These are phyloP conservation scores for Drosophila cognata DNA, from an alignment of 2,888 invertebrate species.

Conservation along the genomic window DNA sequence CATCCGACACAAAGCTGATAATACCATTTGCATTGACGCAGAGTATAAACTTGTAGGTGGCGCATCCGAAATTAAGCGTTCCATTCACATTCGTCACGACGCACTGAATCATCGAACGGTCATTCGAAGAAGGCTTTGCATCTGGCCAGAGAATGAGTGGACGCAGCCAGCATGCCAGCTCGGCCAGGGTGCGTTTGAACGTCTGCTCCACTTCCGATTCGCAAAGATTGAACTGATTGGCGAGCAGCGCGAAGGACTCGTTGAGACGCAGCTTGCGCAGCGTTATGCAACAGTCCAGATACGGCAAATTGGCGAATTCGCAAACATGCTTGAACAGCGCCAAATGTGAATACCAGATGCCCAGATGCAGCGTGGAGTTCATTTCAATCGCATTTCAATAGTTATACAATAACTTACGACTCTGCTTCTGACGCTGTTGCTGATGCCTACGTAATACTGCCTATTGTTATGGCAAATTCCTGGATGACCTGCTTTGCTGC, in stretches of 20 bases:
- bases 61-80: conserved; percentile 76
- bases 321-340: conserved; percentile 81
- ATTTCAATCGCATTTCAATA: conserved; percentile 82
- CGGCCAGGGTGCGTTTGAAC: conserved; percentile 79
- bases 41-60: conserved; percentile 83
- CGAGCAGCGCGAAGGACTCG: conserved; percentile 82
- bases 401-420: too few relatives aligned
- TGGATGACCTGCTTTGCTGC: conserved; percentile 38
- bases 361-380: conserved; percentile 79
- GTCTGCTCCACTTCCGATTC: conserved; percentile 80
- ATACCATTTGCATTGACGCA: conserved; percentile 83
- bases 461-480: conserved; percentile 69
- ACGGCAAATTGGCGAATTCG: conserved; percentile 73
- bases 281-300: conserved; percentile 82
- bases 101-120: conserved; percentile 83
- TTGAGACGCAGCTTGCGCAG: conserved; percentile 83
- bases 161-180: conserved; percentile 80
- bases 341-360: conserved; percentile 75
- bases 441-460: conserved; percentile 26
- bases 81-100: conserved; percentile 83
- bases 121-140: conserved; percentile 80
- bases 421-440: not conserved
- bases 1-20: conserved; percentile 83
- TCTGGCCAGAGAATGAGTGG: conserved; percentile 83
- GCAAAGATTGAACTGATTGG: conserved; percentile 81